Percentiles rank a stretch among this genome's conserved stretches.
These are phyloP conservation scores for Noctua fimbriata DNA, from an alignment of 2,888 invertebrate genomes.

Conservation along the genomic window DNA sequence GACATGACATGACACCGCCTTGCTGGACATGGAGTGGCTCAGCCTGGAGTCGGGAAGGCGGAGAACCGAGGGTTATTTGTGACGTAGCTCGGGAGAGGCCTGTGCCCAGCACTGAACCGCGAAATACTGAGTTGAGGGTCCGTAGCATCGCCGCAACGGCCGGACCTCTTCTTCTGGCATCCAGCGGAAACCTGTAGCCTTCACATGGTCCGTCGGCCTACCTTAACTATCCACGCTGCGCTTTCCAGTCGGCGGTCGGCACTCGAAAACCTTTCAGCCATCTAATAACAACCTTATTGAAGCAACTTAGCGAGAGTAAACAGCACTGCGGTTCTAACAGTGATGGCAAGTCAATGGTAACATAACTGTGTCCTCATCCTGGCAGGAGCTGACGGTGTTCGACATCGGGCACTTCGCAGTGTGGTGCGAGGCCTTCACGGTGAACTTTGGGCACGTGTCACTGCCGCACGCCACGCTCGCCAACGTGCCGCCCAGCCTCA, in stretches of 20 bases:
- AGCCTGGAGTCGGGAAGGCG: background rate
- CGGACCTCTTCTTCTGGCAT: background rate
- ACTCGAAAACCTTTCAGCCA: background rate
- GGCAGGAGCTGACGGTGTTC: slow-evolving; percentile 95
- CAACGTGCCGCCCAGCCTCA: slow-evolving; percentile 97
- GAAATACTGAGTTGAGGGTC: too few relatives aligned
- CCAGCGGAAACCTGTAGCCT: background rate
- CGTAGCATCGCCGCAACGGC: background rate
- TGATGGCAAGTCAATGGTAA: background rate
- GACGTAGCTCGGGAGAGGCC: background rate
- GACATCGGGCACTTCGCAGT: slow-evolving; percentile 98
- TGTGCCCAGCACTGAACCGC: background rate
- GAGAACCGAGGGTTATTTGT: background rate
- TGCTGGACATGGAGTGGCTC: background rate
- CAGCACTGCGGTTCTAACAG: too few relatives aligned
- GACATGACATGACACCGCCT: background rate
- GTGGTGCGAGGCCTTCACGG: slow-evolving; percentile 98
- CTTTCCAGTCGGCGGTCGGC: background rate
- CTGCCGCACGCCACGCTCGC: slow-evolving; percentile 92
- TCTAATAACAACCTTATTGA: background rate
- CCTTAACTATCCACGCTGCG: background rate
- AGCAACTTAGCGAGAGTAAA: background rate
- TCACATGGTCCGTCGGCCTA: too few relatives aligned
- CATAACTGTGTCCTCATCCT: background rate
- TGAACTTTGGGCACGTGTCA: slow-evolving; percentile 96